phyloP scores from a whole-genome alignment of 2,888 invertebrate species.

The Hirtodrosophila duncani region DNA sequence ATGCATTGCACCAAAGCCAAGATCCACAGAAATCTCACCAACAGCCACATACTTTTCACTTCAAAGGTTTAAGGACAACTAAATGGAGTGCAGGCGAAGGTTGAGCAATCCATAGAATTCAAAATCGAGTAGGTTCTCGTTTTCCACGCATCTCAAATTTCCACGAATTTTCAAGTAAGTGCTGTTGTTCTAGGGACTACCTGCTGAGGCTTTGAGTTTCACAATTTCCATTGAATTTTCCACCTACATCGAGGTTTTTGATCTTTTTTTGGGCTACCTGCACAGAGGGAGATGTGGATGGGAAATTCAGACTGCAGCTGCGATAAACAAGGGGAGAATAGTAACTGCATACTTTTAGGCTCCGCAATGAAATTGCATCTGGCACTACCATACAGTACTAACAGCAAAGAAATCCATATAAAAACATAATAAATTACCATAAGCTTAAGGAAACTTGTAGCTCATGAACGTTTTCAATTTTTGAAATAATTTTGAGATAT shows the following conservation, averaged over 20 bases:
- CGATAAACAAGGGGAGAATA: too few relatives aligned
- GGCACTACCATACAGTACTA: too few relatives aligned
- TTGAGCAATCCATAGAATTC: conserved; percentile 11
- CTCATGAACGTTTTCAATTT: too few relatives aligned
- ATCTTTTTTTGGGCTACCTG: conserved; percentile 40
- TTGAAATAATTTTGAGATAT: too few relatives aligned
- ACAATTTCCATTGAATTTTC: conserved; percentile 49
- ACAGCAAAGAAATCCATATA: too few relatives aligned
- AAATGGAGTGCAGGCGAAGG: background rate
- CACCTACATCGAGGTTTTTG: conserved; percentile 12
- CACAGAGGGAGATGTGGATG: too few relatives aligned
- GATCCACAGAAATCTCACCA: conserved; percentile 24
- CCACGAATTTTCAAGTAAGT: conserved; percentile 33
- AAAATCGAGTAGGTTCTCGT: background rate
- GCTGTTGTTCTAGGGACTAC: conserved; percentile 29
- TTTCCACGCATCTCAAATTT: conserved; percentile 24
- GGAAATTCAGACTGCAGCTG: too few relatives aligned
- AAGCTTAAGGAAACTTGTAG: too few relatives aligned
- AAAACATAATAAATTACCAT: too few relatives aligned
- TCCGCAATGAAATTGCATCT: too few relatives aligned
- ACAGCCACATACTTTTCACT: conserved; percentile 33
- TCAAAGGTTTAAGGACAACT: conserved; percentile 51
- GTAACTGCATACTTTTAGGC: too few relatives aligned
- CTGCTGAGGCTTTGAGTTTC: conserved; percentile 44
- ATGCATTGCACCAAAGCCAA: conserved; percentile 45